phyloP scores from a whole-genome alignment of 2,888 invertebrate genomes.

The Thymelicus lineola region DNA sequence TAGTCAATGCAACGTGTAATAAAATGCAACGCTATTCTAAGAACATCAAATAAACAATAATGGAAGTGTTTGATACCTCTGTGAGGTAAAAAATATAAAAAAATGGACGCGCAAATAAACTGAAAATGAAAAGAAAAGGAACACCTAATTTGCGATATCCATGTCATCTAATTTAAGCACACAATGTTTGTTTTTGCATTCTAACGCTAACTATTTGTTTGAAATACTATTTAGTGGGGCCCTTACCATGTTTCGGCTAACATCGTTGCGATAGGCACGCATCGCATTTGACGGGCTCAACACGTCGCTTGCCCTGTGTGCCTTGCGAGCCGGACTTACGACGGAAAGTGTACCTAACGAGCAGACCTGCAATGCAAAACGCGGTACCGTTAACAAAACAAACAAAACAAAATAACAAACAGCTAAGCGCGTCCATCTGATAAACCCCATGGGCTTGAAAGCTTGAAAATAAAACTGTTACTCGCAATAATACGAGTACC shows the following conservation, averaged over 20 bases:
- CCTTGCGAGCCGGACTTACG: constrained; percentile 84
- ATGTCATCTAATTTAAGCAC: constrained; percentile 32
- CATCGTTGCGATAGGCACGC: constrained; percentile 85
- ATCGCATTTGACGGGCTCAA: constrained; percentile 84
- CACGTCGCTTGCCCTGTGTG: constrained; percentile 81
- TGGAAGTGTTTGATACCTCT: constrained; percentile 39
- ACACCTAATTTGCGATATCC: constrained; percentile 42
- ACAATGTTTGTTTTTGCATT: constrained; percentile 2
- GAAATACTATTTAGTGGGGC: constrained; percentile 51
- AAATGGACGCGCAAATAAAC: constrained; percentile 74
- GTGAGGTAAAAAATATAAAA: constrained; percentile 48
- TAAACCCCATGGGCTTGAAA: constrained; percentile 80
- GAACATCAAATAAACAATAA: constrained; percentile 17
- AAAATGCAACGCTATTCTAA: background rate
- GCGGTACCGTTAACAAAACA: constrained; percentile 84
- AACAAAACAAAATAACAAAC: constrained; percentile 76
- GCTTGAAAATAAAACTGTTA: constrained; percentile 69
- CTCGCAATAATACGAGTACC: constrained; percentile 71
- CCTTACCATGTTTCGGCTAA: constrained; percentile 83
- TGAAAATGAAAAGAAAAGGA: constrained; percentile 47
- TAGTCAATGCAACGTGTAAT: too few species aligned
- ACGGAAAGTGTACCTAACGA: constrained; percentile 86
- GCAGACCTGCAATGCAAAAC: constrained; percentile 86
- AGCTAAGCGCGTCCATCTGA: constrained; percentile 80
- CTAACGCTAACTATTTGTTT: constrained; percentile 22